These are phyloP conservation scores for Synergus japonicus DNA, from an alignment of 2,888 invertebrate genomes.

Conservation along the genomic window DNA sequence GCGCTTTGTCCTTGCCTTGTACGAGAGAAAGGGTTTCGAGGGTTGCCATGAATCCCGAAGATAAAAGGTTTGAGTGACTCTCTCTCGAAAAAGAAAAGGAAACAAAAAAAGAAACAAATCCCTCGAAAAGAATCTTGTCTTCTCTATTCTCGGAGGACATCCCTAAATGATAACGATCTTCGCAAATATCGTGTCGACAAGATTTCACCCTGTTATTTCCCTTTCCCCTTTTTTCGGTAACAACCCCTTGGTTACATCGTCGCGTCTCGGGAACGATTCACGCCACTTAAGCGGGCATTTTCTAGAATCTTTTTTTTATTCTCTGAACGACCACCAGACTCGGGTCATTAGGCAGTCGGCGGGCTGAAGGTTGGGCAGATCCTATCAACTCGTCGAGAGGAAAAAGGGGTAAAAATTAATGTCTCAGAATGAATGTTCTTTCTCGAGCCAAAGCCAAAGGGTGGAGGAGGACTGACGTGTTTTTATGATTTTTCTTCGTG, in stretches of 20 bases:
- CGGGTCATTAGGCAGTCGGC: slow-evolving; percentile 75
- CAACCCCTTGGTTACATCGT: slow-evolving; percentile 53
- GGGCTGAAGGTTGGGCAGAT: slow-evolving; percentile 46
- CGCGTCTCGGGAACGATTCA: slow-evolving; percentile 60
- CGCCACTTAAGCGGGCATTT: slow-evolving; percentile 55
- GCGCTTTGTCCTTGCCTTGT: slow-evolving; percentile 55
- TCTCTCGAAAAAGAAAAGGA: slow-evolving; percentile 19
- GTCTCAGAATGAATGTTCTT: slow-evolving; percentile 76
- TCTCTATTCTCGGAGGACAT: slow-evolving; percentile 49
- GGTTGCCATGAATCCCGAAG: slow-evolving; percentile 10
- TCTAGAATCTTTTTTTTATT: slow-evolving; percentile 46
- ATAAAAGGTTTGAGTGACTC: slow-evolving; percentile 36
- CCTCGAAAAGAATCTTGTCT: background rate
- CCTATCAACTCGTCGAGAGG: slow-evolving; percentile 58
- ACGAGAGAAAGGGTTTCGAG: slow-evolving; percentile 45
- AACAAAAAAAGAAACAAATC: slow-evolving; percentile 25
- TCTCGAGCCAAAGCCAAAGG: slow-evolving; percentile 60
- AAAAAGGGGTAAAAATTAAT: slow-evolving; percentile 76
- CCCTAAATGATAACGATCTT: slow-evolving; percentile 63
- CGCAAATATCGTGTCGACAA: slow-evolving; percentile 43
- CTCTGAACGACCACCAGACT: slow-evolving; percentile 58
- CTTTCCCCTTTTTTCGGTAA: slow-evolving; percentile 49
- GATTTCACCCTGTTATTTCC: background rate
- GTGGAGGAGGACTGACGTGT: slow-evolving; percentile 58
- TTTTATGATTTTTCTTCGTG: slow-evolving; percentile 74